phyloP scores from a whole-genome alignment of 2,113 vertebrate species.

The Tapirus terrestris region DNA sequence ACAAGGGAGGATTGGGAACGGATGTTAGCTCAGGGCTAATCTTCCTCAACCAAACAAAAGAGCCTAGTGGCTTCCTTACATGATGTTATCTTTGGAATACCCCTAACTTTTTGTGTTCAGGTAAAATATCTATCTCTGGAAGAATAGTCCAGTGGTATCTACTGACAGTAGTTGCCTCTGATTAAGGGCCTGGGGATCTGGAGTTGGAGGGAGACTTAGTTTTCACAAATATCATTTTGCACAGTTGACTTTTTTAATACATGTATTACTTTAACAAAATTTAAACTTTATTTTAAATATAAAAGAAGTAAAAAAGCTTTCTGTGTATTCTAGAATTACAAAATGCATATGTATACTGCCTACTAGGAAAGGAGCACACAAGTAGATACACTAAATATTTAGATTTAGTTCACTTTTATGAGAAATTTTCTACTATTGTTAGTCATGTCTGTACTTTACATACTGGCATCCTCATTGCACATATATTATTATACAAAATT shows the following conservation, averaged over 20 bases:
- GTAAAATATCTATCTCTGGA: not conserved
- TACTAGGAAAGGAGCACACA: not conserved
- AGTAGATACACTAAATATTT: not conserved
- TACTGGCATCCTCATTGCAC: not conserved
- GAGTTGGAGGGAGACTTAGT: not conserved
- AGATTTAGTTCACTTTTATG: not conserved
- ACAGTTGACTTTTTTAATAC: not conserved
- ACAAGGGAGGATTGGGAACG: too few relatives aligned
- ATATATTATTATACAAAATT: not conserved
- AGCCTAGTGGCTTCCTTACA: not conserved
- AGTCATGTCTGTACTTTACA: not conserved
- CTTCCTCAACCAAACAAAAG: not conserved
- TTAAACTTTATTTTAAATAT: slow-evolving; percentile 5
- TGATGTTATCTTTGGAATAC: not conserved
- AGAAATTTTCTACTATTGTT: not conserved
- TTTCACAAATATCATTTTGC: not conserved
- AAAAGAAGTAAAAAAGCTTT: not conserved
- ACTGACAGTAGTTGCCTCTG: not conserved
- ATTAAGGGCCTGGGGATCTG: not conserved
- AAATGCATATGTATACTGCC: not conserved
- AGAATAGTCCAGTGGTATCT: not conserved
- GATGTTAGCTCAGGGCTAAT: too few relatives aligned
- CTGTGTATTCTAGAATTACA: not conserved
- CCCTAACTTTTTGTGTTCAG: not conserved
- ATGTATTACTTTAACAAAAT: not conserved